Conservation (phyloP, 2,888 invertebrate genomes). For the Cantharis nigra region DNA sequence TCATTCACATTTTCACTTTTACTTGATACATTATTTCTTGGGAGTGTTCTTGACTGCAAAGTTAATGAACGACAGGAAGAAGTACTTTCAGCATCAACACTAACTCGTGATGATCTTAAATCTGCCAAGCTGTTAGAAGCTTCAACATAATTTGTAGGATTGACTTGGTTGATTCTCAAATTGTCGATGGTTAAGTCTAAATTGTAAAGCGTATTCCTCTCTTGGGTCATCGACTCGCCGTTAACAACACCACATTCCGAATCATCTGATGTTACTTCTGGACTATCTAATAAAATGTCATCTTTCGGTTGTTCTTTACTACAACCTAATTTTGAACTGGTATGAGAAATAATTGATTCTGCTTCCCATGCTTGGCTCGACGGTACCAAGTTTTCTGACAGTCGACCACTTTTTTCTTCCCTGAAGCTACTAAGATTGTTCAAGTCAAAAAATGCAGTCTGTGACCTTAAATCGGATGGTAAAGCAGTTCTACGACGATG, state of each 20-base stretch:
- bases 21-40: too few relatives aligned
- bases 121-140: not conserved
- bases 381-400: constrained; percentile 18
- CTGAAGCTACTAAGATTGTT: not conserved
- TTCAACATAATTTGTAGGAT: not conserved
- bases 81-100: not conserved
- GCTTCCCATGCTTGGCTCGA: constrained; percentile 24
- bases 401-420: not conserved
- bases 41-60: not conserved
- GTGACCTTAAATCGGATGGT: constrained; percentile 12
- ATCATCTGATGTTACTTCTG: constrained; percentile 32
- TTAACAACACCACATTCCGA: constrained; percentile 30
- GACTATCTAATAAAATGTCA: not conserved
- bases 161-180: not conserved
- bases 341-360: constrained; percentile 22
- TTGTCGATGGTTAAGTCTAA: not conserved
- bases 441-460: not conserved
- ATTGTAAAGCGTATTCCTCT: not conserved
- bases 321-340: not conserved
- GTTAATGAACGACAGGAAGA: constrained; percentile 7
- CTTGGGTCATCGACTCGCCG: constrained; percentile 10
- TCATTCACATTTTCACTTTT: not conserved
- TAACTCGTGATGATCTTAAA: not conserved
- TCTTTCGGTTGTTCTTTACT: not conserved
- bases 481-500: constrained; percentile 7